A percentile compares a stretch with the other conserved stretches of the same genome.
These are phyloP conservation scores for Denticeps clupeoides DNA, from an alignment of 2,797 vertebrate species.

Conservation along the genomic window DNA sequence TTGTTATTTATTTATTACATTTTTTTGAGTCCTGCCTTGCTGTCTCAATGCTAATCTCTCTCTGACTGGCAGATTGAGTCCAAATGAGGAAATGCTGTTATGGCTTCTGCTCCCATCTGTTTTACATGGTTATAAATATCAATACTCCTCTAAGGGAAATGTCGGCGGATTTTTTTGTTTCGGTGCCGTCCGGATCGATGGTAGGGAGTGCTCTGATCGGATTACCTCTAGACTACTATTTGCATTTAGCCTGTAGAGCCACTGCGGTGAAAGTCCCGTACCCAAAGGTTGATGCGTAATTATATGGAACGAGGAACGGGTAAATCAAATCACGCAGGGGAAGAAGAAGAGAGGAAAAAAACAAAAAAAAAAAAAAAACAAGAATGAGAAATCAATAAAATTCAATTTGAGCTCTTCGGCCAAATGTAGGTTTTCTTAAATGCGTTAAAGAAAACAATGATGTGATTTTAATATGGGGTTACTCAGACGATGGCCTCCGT, in stretches of 20 bases:
- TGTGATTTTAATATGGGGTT: slow-evolving; percentile 1
- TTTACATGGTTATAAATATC: slow-evolving; percentile 14
- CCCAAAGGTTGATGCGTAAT: slow-evolving; percentile 6
- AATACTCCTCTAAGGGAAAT: slow-evolving; percentile 11
- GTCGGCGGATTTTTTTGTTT: slow-evolving; percentile 1
- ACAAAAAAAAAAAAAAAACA: too few relatives aligned
- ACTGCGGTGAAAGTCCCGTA: not conserved
- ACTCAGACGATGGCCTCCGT: too few relatives aligned
- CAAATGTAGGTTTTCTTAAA: slow-evolving; percentile 6
- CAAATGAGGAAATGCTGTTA: not conserved
- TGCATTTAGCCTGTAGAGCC: slow-evolving; percentile 10
- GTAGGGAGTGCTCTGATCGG: slow-evolving; percentile 9
- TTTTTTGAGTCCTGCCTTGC: not conserved
- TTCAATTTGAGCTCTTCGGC: slow-evolving; percentile 7
- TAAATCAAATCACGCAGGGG: slow-evolving; percentile 1
- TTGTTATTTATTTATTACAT: too few relatives aligned
- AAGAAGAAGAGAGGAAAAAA: not conserved
- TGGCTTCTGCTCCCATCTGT: not conserved
- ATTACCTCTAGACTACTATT: slow-evolving; percentile 6
- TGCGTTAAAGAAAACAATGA: not conserved
- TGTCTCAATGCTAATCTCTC: not conserved
- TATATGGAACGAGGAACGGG: slow-evolving; percentile 5
- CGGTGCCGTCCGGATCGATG: slow-evolving; percentile 6
- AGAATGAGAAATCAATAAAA: slow-evolving; percentile 10
- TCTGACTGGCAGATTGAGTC: not conserved